phyloP scores from a whole-genome alignment of 37 sponge, comb jelly and placozoan species.

The Eunapius fragilis region DNA sequence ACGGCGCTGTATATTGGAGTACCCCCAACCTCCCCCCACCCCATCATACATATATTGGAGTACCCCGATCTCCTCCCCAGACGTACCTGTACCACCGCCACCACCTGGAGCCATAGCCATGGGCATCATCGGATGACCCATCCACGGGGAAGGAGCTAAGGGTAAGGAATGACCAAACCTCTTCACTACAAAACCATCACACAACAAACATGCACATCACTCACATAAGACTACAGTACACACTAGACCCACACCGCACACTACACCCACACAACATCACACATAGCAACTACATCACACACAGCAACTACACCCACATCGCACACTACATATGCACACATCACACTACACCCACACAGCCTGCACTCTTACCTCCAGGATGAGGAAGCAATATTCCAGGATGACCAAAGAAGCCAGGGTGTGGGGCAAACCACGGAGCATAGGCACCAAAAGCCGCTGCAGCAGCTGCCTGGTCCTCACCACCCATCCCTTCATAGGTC shows the following conservation, averaged over 20 bases:
- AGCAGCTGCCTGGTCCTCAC: background rate
- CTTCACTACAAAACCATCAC: no score
- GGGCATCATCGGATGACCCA: background rate
- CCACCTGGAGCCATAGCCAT: background rate
- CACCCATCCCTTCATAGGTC: background rate
- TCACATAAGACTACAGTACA: no score
- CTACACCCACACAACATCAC: background rate
- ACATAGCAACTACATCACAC: no score
- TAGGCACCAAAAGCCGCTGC: background rate
- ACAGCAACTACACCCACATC: background rate
- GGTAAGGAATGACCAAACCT: no score
- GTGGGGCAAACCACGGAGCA: background rate
- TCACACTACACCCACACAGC: background rate
- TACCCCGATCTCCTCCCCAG: no score
- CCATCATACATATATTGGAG: no score
- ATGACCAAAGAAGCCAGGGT: background rate
- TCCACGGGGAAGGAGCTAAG: background rate
- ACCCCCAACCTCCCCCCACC: no score
- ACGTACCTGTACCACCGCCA: background rate
- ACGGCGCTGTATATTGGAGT: no score
- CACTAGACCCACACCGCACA: no score
- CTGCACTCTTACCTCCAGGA: background rate
- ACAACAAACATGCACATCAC: background rate
- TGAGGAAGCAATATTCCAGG: background rate
- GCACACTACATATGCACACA: background rate